phyloP scores from a whole-genome alignment of 2,888 invertebrate species.

The Hyposoter dolosus region DNA sequence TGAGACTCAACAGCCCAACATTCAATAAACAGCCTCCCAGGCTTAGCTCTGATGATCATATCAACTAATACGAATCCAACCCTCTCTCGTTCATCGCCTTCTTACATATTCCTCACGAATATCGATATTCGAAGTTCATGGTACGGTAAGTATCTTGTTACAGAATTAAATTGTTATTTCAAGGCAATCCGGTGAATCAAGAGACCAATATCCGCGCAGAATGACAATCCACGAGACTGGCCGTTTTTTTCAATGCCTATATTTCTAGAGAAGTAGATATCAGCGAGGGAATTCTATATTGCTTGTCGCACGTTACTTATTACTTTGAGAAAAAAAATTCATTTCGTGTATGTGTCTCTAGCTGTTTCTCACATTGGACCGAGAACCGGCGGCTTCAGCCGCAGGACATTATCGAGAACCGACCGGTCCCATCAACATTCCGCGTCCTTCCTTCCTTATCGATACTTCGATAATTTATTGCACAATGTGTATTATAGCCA shows the following conservation, averaged over 20 bases:
- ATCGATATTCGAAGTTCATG: neutral
- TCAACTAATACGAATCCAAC: conserved; percentile 38
- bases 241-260: conserved; percentile 22
- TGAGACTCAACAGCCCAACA: conserved; percentile 35
- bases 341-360: conserved; percentile 16
- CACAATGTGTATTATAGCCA: conserved; percentile 70
- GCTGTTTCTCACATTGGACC: conserved; percentile 32
- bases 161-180: conserved; percentile 44
- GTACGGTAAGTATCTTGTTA: neutral
- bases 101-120: conserved; percentile 20
- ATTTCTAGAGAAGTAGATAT: conserved; percentile 25
- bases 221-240: conserved; percentile 72
- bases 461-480: conserved; percentile 83
- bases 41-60: conserved; percentile 67
- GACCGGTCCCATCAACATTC: conserved; percentile 80
- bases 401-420: conserved; percentile 75
- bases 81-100: neutral
- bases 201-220: conserved; percentile 47
- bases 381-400: conserved; percentile 39
- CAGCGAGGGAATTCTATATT: conserved; percentile 14
- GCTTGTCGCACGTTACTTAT: conserved; percentile 2
- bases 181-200: conserved; percentile 47
- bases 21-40: conserved; percentile 37
- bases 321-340: neutral
- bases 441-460: conserved; percentile 76